These are phyloP conservation scores for Neoniphon sammara DNA, from an alignment of 2,797 vertebrate species.

Conservation along the genomic window DNA sequence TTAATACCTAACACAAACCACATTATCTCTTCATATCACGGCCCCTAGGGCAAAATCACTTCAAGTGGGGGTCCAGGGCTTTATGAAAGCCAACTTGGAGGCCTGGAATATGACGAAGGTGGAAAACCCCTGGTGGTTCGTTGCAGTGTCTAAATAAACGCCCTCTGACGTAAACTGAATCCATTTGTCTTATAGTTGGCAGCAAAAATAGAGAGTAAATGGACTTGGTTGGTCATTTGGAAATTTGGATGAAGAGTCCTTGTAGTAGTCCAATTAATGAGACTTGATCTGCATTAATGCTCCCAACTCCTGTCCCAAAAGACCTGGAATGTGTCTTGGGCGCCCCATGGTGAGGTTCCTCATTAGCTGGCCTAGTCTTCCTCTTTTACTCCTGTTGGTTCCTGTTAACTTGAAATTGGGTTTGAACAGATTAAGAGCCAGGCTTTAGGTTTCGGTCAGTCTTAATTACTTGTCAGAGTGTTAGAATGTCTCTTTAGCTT, in stretches of 20 bases:
- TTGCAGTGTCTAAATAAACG: constrained; percentile 18
- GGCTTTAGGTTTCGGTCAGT: constrained; percentile 43
- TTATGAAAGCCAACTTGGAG: too few relatives aligned
- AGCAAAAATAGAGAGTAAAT: constrained; percentile 22
- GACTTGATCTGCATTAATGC: constrained; percentile 53
- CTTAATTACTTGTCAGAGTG: constrained; percentile 45
- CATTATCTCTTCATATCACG: too few relatives aligned
- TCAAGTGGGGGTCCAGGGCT: too few relatives aligned
- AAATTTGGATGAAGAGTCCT: constrained; percentile 37
- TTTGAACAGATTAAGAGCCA: constrained; percentile 63
- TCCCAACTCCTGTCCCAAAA: constrained; percentile 55
- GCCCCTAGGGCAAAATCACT: too few relatives aligned
- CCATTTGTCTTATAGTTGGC: background rate
- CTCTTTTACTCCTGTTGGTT: constrained; percentile 35
- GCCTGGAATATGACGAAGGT: too few relatives aligned
- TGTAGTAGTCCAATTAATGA: constrained; percentile 45
- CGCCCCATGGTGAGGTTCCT: constrained; percentile 56
- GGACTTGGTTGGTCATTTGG: constrained; percentile 21
- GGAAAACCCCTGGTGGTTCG: constrained; percentile 7
- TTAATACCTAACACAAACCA: too few relatives aligned
- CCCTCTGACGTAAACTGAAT: constrained; percentile 3
- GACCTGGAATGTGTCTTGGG: constrained; percentile 58
- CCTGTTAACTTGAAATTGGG: constrained; percentile 56
- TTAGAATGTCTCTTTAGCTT: constrained; percentile 29
- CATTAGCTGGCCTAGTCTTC: constrained; percentile 46